Base-by-base conservation (phyloP, 2,888 invertebrate species). In the Andrena chrysosceles region DNA sequence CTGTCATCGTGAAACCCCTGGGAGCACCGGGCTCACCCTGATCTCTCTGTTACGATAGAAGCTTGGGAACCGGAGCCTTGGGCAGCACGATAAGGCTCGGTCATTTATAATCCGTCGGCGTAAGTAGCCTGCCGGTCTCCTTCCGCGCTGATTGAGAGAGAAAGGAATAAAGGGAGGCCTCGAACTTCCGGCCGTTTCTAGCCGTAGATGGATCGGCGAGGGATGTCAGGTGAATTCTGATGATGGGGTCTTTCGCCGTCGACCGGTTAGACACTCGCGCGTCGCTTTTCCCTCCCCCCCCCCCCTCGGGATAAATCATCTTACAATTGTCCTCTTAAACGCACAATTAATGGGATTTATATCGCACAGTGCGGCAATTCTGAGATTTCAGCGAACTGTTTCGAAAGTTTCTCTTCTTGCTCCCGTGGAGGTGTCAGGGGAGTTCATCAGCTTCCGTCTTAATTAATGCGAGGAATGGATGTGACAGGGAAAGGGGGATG, bases 21-120 rank as follows among this genome's bases (percentile, higher is more conserved):
- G 90, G 91, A 91, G 86, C 79, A 74, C 83, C 81, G 83, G 77
- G 83, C 85, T 89, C 86, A 86, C 89, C 87, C 91, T 91, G 92
- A 92, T 93, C 91, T 90, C 91, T 91, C 88, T 91, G 90, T 90
- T 89, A 88, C 88, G 91, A 92, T 92, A 92, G 90, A 90, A 89
- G 87, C 90, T 91, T 87, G 90, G 88, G 89, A 90, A 90, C 88
- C 87, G 89, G 85, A 86, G 85, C 89, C 85, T 88, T 88, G 89
- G 87, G 85, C 87, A 87, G 76, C 84, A 83, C 91, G 93, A 93
- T 93, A 92, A 93, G 91, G 90, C 90, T 91, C 90, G 90, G 91
- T 92, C 92, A 93, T 92, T 93, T 93, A 93, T 93, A 93, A 93
- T 92, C 91, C 90, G 87, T 77, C 81, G 84, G 86, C 86, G 87